These are phyloP conservation scores for Heteromormyrus szaboi DNA, from an alignment of 2,797 vertebrate species.

Conservation along the genomic window DNA sequence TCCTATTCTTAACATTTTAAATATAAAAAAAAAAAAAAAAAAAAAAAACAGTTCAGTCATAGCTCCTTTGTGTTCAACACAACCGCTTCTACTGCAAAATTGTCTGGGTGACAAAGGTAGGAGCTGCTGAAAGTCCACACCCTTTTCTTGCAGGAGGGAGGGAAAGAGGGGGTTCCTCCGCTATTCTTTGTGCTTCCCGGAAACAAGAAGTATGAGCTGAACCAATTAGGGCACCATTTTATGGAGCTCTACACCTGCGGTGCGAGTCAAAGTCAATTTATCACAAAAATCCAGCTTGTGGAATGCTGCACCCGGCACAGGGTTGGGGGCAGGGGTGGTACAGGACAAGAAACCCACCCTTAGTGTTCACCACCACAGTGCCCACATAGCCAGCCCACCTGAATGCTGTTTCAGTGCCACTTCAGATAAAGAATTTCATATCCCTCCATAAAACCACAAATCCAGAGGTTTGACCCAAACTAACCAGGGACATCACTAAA, in stretches of 20 bases:
- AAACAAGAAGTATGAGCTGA: conserved; percentile 24
- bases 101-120: conserved; percentile 16
- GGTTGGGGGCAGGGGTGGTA: neutral
- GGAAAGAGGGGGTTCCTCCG: neutral
- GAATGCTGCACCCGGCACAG: neutral
- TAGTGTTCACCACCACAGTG: neutral
- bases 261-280: neutral
- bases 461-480: neutral
- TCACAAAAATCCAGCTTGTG: neutral
- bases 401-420: neutral
- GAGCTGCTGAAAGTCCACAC: neutral
- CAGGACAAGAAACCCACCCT: neutral
- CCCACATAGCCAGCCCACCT: neutral
- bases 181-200: conserved; percentile 29
- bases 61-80: conserved; percentile 30
- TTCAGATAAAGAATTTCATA: neutral
- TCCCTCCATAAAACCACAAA: neutral
- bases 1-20: conserved; percentile 30
- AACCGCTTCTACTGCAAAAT: neutral
- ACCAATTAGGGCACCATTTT: neutral
- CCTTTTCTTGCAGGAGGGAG: neutral
- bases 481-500: neutral
- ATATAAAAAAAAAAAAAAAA: conserved; percentile 21
- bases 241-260: neutral
- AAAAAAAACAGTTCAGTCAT: conserved; percentile 16